These are phyloP conservation scores for Ephialtes manifestator DNA, from an alignment of 2,888 invertebrate species.

Conservation along the genomic window DNA sequence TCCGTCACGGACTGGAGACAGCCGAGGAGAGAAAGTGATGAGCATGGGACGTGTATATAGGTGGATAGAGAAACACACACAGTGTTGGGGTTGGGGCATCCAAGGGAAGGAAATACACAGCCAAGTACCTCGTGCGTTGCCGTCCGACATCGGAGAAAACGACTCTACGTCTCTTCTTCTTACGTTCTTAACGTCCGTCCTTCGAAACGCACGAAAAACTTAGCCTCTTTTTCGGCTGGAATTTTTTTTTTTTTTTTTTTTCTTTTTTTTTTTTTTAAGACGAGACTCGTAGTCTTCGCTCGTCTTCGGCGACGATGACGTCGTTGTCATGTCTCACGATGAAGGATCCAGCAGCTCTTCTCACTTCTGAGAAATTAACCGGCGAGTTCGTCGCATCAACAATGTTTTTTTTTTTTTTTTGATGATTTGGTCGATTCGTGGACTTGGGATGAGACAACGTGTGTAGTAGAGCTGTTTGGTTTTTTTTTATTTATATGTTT, in stretches of 20 bases:
- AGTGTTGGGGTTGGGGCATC: background rate
- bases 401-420: background rate
- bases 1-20: conserved; percentile 81
- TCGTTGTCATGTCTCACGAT: background rate
- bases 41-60: conserved; percentile 69
- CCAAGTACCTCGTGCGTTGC: conserved; percentile 15
- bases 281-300: background rate
- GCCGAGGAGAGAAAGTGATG: conserved; percentile 77
- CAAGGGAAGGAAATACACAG: conserved; percentile 25
- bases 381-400: background rate
- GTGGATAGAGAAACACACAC: conserved; percentile 39
- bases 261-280: background rate
- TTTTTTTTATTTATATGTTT: background rate
- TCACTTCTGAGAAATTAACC: background rate
- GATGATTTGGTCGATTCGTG: background rate
- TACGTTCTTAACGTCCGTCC: background rate
- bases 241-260: conserved; percentile 3
- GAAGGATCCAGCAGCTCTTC: background rate
- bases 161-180: background rate
- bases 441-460: background rate
- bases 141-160: conserved; percentile 30
- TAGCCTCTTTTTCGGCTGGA: background rate
- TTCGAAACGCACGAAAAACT: conserved; percentile 20
- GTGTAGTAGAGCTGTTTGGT: background rate
- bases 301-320: background rate